phyloP scores from a whole-genome alignment of 1,140 invertebrate genomes.

The Zaprionus gabonicus region DNA sequence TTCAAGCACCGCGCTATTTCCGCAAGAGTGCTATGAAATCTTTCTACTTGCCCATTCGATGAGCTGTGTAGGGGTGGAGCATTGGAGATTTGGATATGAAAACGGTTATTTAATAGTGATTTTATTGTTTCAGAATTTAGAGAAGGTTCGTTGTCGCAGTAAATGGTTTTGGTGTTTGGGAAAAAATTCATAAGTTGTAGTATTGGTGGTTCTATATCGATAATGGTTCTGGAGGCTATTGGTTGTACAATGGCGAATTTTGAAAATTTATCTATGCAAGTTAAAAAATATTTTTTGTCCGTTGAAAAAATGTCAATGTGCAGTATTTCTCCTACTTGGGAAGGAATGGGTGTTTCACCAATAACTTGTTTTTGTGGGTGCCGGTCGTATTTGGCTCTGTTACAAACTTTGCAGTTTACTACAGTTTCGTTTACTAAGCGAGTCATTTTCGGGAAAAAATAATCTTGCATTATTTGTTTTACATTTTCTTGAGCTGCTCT shows the following conservation, averaged over 20 bases:
- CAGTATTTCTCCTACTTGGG: slow-evolving; percentile 38
- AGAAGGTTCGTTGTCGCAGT: not conserved
- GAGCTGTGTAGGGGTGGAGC: not conserved
- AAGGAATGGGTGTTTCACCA: slow-evolving; percentile 4
- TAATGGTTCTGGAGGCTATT: slow-evolving; percentile 30
- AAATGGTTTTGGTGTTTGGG: slow-evolving; percentile 19
- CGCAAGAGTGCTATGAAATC: slow-evolving; percentile 43
- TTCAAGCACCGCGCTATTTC: slow-evolving; percentile 44
- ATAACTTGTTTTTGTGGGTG: slow-evolving; percentile 42
- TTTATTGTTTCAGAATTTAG: not conserved
- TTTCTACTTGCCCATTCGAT: slow-evolving; percentile 18
- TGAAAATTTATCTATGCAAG: slow-evolving; percentile 37
- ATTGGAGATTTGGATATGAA: not conserved
- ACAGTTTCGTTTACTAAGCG: slow-evolving; percentile 32
- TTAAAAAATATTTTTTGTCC: slow-evolving; percentile 34
- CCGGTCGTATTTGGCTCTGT: slow-evolving; percentile 39
- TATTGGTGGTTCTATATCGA: slow-evolving; percentile 23
- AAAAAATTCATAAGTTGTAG: slow-evolving; percentile 9
- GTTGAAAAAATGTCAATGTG: slow-evolving; percentile 41
- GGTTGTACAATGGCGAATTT: slow-evolving; percentile 43
- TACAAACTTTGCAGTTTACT: slow-evolving; percentile 38
- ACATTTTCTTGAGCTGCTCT: slow-evolving; percentile 40
- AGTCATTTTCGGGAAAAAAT: slow-evolving; percentile 49
- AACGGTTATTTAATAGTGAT: slow-evolving; percentile 3
- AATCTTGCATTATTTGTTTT: slow-evolving; percentile 29